Conservation (phyloP, 2,797 vertebrate genomes). For the Amphiprion clarkii region DNA sequence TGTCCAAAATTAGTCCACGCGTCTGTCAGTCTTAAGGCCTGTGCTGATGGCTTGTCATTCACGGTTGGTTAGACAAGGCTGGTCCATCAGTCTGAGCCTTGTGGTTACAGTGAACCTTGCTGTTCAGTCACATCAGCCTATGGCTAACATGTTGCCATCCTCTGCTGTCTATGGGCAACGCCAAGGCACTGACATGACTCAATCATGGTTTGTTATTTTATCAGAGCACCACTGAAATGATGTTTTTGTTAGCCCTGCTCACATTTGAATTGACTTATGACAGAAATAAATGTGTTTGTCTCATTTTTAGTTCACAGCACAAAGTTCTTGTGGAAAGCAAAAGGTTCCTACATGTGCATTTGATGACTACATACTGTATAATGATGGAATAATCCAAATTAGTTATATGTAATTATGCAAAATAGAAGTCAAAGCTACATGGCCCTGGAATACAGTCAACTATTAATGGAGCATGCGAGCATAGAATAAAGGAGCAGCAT, state of each 20-base stretch:
- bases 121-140: conserved; percentile 32
- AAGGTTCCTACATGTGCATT: background rate
- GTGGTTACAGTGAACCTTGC: conserved; percentile 51
- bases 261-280: background rate
- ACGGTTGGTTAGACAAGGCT: conserved; percentile 66
- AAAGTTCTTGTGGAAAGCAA: background rate
- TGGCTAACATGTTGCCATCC: conserved; percentile 52
- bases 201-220: conserved; percentile 18
- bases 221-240: conserved; percentile 5
- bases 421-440: background rate
- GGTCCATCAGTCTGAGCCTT: conserved; percentile 58
- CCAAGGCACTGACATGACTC: conserved; percentile 18
- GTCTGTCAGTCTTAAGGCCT: conserved; percentile 72
- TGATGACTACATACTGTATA: background rate
- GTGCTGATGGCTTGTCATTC: conserved; percentile 68
- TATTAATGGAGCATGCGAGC: background rate
- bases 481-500: background rate
- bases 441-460: background rate
- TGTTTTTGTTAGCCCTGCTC: background rate
- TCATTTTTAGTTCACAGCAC: background rate
- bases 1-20: conserved; percentile 64
- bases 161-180: conserved; percentile 31
- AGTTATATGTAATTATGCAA: background rate
- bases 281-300: background rate
- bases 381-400: background rate